Percentiles rank a stretch among this genome's conserved stretches.
phyloP scores from a whole-genome alignment of 2,113 vertebrate genomes.

The Crotalus tigris region DNA sequence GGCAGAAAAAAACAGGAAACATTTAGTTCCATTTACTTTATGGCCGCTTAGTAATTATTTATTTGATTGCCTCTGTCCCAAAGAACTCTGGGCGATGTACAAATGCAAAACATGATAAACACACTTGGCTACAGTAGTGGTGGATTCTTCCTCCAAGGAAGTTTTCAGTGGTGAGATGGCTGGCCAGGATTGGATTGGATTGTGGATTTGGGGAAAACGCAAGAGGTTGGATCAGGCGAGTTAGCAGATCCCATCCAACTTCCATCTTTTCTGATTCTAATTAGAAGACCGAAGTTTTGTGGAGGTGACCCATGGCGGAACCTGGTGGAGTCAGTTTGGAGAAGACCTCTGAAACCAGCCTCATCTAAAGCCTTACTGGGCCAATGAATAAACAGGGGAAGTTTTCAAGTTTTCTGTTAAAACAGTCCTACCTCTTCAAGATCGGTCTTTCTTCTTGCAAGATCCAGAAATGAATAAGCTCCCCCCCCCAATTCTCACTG shows the following conservation, averaged over 20 bases:
- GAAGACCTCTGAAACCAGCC: background rate
- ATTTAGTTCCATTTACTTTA: background rate
- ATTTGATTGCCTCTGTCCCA: background rate
- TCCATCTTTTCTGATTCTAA: background rate
- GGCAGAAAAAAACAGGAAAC: background rate
- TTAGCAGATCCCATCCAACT: background rate
- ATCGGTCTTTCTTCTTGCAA: background rate
- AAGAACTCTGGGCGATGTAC: background rate
- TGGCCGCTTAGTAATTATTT: background rate
- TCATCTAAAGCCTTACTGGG: background rate
- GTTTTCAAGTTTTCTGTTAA: background rate
- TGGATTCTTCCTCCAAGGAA: background rate
- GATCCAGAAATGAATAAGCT: background rate
- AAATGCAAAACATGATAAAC: background rate
- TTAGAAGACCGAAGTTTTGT: background rate
- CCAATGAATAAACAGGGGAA: background rate
- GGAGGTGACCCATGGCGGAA: background rate
- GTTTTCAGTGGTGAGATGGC: background rate
- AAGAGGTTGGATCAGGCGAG: background rate
- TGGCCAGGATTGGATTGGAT: background rate
- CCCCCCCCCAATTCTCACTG: background rate
- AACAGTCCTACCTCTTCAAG: background rate
- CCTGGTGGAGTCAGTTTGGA: background rate
- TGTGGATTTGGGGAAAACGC: background rate
- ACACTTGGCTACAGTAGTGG: background rate